Base-by-base conservation (phyloP, 2,888 invertebrate species). In the Choristoneura rosaceana region DNA sequence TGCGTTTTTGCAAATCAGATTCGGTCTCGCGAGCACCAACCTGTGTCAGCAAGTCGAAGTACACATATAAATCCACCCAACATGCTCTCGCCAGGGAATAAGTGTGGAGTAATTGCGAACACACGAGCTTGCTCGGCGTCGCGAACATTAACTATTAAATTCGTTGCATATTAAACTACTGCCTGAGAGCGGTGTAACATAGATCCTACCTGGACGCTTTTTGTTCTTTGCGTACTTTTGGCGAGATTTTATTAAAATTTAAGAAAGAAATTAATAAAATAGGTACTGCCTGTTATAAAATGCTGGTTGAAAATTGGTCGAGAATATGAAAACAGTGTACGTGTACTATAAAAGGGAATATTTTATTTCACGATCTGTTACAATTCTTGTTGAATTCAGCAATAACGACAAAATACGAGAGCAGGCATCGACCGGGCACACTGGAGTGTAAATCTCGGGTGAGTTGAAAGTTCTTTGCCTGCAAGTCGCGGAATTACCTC, bases 121-220 rank as follows among this genome's bases (percentile, higher is more conserved):
- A 88, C 86, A 88, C 85, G 87, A 87, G 88, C 82, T 84, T 82
- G 82, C 87, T 84, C 85, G 84, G 85, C 89, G 90, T 90, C 91
- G 88, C 81, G 84, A 85, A 88, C 92, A 92, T 93, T 92, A 93
- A 93, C 91, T 93, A 93, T 93, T 93, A 93, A 93, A 93, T 91
- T 93, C 93, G 92, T 92, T 93, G 93, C 92, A 93, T 93, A 92
- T 92, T 92, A 92, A 90, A 92, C 89, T 91, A 92, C 87, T 84
- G 84, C 84, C 88, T 87, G 87, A 87, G 82, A 84, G 86, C 83
- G 81, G 81, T 86, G 87, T 90, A 90, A 90, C 90, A 86, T 84
- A 85, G 84, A 81, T 82, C 75, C 81, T 83, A 87, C 86, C 84
- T 87, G 83, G 80, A 84, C 82, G 81, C 78, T 74, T 78, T 79